Percentiles rank a stretch among this genome's conserved stretches.
Conservation (phyloP, 2,888 invertebrate genomes). For the Luffia ferchaultella region DNA sequence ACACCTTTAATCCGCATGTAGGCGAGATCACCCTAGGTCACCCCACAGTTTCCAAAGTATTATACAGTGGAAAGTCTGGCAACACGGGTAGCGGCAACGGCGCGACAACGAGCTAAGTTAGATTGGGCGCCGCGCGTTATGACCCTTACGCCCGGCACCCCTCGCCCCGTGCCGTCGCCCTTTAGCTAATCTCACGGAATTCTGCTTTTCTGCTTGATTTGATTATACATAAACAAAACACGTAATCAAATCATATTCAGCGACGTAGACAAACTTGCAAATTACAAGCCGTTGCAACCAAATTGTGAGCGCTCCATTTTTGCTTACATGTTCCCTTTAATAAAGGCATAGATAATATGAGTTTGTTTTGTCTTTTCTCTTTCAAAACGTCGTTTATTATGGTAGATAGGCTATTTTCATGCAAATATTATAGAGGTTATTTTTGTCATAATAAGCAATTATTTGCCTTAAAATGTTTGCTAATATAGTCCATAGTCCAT, state of each 20-base stretch:
- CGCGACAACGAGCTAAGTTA: constrained; percentile 48
- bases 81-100: constrained; percentile 9
- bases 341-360: neutral
- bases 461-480: too few species aligned
- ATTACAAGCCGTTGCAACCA: neutral
- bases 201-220: neutral
- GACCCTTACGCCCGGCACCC: neutral
- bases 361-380: neutral
- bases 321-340: neutral
- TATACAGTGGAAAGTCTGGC: neutral
- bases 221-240: neutral
- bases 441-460: too few species aligned
- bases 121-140: constrained; percentile 30
- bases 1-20: neutral
- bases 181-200: neutral
- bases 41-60: neutral
- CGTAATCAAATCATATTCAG: neutral
- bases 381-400: too few species aligned
- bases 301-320: neutral
- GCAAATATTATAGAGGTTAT: too few species aligned
- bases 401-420: too few species aligned
- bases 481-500: too few species aligned
- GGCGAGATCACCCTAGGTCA: neutral
- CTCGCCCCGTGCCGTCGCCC: neutral
- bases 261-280: neutral